phyloP scores from a whole-genome alignment of 2,113 vertebrate species.

The Cinclus mexicanus region DNA sequence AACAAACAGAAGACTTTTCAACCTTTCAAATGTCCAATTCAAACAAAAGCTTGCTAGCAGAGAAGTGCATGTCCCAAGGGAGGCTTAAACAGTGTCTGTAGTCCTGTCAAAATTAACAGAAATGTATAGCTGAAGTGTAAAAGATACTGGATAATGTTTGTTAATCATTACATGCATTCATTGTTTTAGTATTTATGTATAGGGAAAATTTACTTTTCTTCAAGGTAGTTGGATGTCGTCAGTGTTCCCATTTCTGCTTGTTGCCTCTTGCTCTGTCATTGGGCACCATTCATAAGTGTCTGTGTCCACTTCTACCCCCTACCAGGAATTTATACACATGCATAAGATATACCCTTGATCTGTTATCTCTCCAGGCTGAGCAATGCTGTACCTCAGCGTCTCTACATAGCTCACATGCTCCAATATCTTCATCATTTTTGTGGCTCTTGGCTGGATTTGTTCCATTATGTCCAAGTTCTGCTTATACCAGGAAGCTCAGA shows the following conservation, averaged over 20 bases:
- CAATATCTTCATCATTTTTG: not conserved
- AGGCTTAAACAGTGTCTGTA: not conserved
- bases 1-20: not conserved
- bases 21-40: not conserved
- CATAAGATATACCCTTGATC: accelerated
- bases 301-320: not conserved
- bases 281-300: not conserved
- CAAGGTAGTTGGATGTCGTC: not conserved
- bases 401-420: not conserved
- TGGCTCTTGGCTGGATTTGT: not conserved
- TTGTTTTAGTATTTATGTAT: not conserved
- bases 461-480: not conserved
- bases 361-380: not conserved
- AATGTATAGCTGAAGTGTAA: not conserved
- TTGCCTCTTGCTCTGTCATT: not conserved
- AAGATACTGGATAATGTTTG: not conserved
- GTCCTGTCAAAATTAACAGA: not conserved
- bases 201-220: not conserved
- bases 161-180: not conserved
- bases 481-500: not conserved
- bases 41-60: not conserved
- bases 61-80: not conserved
- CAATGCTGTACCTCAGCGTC: not conserved
- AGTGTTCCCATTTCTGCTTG: not conserved
- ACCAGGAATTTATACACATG: not conserved